These are phyloP conservation scores for Drosophila koepferae DNA, from an alignment of 2,888 invertebrate species.

Conservation along the genomic window DNA sequence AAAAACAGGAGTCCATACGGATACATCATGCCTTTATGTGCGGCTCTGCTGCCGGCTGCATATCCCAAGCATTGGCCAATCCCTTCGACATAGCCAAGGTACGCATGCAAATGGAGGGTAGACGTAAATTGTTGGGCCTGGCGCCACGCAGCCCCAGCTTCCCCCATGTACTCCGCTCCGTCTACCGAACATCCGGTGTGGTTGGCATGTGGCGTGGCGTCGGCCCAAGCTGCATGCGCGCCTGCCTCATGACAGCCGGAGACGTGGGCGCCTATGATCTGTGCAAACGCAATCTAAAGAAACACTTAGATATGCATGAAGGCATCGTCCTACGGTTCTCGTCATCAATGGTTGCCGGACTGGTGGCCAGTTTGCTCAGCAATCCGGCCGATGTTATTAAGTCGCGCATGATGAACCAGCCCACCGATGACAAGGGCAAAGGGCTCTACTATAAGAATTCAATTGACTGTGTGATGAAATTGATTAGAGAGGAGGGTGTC, in stretches of 20 bases:
- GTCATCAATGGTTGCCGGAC: conserved; percentile 55
- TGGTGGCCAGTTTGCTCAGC: conserved; percentile 53
- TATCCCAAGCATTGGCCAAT: conserved; percentile 56
- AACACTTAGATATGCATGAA: conserved; percentile 31
- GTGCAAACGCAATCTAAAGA: conserved; percentile 53
- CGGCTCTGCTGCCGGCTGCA: conserved; percentile 49
- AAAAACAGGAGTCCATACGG: conserved; percentile 14
- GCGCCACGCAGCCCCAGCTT: conserved; percentile 29
- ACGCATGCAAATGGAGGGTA: conserved; percentile 59
- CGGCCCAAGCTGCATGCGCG: conserved; percentile 56
- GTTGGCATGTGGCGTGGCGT: conserved; percentile 46
- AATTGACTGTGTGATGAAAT: conserved; percentile 92
- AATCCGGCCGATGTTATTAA: conserved; percentile 64
- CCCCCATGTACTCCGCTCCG: conserved; percentile 1
- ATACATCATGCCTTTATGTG: conserved; percentile 43
- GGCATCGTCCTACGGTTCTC: conserved; percentile 39
- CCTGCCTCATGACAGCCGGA: conserved; percentile 59
- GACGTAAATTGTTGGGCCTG: conserved; percentile 32
- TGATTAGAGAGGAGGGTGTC: conserved; percentile 92
- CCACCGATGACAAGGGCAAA: conserved; percentile 83
- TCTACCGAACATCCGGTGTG: conserved; percentile 35
- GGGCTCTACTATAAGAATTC: conserved; percentile 92
- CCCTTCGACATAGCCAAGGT: conserved; percentile 62
- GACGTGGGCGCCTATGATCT: conserved; percentile 63
- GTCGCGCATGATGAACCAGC: conserved; percentile 61